These are phyloP conservation scores for Neodon shergylaensis DNA, from an alignment of 2,113 vertebrate species.

Conservation along the genomic window DNA sequence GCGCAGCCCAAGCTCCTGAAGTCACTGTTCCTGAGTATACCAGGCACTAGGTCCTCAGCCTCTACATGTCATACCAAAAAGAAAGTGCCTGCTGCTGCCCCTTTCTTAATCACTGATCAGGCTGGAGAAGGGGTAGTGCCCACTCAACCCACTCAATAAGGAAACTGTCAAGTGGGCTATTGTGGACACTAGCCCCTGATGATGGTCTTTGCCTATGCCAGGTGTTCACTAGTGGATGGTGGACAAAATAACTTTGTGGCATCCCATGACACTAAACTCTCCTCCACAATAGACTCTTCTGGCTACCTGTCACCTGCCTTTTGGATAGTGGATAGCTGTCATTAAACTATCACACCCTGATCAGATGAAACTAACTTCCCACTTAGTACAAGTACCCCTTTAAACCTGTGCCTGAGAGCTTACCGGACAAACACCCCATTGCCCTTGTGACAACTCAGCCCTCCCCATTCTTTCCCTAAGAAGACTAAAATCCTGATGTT, in stretches of 20 bases:
- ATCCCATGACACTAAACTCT: not conserved
- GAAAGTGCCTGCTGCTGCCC: not conserved
- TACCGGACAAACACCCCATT: accelerated
- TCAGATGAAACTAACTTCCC: not conserved
- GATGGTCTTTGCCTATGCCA: not conserved
- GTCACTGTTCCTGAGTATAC: not conserved
- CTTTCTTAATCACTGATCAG: not conserved
- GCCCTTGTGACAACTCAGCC: no score
- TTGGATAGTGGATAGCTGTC: not conserved
- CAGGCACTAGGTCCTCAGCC: not conserved
- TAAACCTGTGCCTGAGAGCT: not conserved
- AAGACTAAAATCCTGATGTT: not conserved
- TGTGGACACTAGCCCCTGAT: not conserved
- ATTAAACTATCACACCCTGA: not conserved
- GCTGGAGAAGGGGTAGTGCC: not conserved
- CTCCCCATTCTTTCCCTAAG: not conserved
- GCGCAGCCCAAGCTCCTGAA: not conserved
- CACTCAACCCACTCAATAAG: not conserved
- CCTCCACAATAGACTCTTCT: not conserved
- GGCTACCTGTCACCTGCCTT: not conserved
- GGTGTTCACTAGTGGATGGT: not conserved
- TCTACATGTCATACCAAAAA: not conserved
- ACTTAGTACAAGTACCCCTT: no score
- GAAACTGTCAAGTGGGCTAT: not conserved
- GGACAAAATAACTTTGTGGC: not conserved